Evolutionary conservation across 2,888 invertebrate genomes (phyloP).

Genomic region (Rhingia campestris): DNA sequence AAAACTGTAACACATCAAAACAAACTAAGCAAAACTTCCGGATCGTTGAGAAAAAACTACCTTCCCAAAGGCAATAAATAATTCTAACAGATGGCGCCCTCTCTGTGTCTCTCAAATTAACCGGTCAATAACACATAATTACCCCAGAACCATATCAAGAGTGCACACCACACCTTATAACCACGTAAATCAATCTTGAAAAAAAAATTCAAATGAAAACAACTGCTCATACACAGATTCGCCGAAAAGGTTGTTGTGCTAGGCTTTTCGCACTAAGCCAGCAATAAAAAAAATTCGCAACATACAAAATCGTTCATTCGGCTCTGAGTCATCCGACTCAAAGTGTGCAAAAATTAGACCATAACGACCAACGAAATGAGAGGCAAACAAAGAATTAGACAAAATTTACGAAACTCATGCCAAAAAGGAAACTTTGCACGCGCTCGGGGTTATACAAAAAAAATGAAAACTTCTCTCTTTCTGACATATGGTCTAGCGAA

Average conservation of each 20-base stretch:
- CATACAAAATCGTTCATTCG: not conserved
- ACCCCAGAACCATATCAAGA: slow-evolving; percentile 22
- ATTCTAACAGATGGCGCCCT: slow-evolving; percentile 19
- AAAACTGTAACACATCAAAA: no score
- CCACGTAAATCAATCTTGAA: not conserved
- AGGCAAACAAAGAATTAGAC: not conserved
- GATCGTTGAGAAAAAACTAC: no score
- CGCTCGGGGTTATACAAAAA: slow-evolving; percentile 27
- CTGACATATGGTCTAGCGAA: not conserved
- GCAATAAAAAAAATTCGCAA: slow-evolving; percentile 31
- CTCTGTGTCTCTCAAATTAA: slow-evolving; percentile 12
- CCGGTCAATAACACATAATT: slow-evolving; percentile 54
- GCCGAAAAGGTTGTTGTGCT: slow-evolving; percentile 47
- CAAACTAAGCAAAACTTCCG: not conserved
- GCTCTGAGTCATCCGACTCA: slow-evolving; percentile 29
- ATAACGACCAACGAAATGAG: slow-evolving; percentile 19
- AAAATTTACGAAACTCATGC: slow-evolving; percentile 27
- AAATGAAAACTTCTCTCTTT: slow-evolving; percentile 27
- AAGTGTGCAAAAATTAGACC: slow-evolving; percentile 46
- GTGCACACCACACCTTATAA: not conserved
- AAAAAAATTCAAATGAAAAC: slow-evolving; percentile 16
- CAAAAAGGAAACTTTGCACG: slow-evolving; percentile 42
- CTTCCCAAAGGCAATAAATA: slow-evolving; percentile 14
- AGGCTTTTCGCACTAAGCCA: slow-evolving; percentile 12
- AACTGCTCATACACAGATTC: slow-evolving; percentile 24